Conservation (phyloP, 2,888 invertebrate genomes). For the Melieria crassipennis region DNA sequence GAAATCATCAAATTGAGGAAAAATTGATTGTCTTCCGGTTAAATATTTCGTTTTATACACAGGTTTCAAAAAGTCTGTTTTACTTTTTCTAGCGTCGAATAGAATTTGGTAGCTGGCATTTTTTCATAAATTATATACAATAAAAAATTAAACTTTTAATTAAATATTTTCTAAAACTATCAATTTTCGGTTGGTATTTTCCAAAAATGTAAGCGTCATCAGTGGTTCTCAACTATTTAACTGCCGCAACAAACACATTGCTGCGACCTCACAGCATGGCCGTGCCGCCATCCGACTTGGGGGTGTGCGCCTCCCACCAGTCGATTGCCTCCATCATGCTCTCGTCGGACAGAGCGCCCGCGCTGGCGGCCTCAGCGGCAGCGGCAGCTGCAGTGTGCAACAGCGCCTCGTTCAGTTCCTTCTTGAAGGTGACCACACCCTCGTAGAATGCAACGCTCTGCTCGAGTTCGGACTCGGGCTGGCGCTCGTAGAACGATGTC, state of each 20-base stretch:
- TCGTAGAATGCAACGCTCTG: slow-evolving; percentile 42
- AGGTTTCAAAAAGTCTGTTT: too few relatives aligned
- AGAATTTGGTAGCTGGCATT: too few relatives aligned
- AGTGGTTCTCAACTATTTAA: slow-evolving; percentile 24
- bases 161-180: not conserved
- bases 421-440: slow-evolving; percentile 55
- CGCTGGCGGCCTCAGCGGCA: slow-evolving; percentile 36
- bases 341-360: slow-evolving; percentile 64
- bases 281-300: slow-evolving; percentile 59
- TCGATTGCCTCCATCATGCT: slow-evolving; percentile 69
- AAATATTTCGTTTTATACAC: too few relatives aligned
- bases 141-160: slow-evolving; percentile 12
- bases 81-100: too few relatives aligned
- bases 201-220: slow-evolving; percentile 40
- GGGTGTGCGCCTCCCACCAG: slow-evolving; percentile 68
- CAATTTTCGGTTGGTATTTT: slow-evolving; percentile 21
- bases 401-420: slow-evolving; percentile 61
- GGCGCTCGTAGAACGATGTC: slow-evolving; percentile 52
- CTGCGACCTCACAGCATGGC: slow-evolving; percentile 41
- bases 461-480: slow-evolving; percentile 38
- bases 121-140: not conserved
- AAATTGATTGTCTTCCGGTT: too few relatives aligned
- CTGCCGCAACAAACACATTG: not conserved
- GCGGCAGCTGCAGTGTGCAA: slow-evolving; percentile 55
- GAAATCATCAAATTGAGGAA: too few relatives aligned